Conservation (phyloP, 2,797 vertebrate genomes). For the Tolypeutes matacus region DNA sequence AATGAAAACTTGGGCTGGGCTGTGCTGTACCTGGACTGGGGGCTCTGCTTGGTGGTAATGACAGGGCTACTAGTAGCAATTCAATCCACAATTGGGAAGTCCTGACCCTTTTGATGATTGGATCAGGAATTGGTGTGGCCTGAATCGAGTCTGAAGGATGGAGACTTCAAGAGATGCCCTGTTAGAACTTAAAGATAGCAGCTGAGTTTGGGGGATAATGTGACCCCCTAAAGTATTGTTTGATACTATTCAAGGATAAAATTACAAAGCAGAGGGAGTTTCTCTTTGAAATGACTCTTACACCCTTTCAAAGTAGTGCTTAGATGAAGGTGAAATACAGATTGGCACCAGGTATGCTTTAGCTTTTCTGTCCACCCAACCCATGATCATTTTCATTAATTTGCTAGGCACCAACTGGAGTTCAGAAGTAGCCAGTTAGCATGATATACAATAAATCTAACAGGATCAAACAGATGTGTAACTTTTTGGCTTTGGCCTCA, state of each 20-base stretch:
- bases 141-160: neutral
- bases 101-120: neutral
- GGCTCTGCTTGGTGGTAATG: neutral
- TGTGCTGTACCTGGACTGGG: neutral
- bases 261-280: neutral
- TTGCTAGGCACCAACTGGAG: neutral
- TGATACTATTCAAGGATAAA: neutral
- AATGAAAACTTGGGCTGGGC: neutral
- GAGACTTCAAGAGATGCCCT: neutral
- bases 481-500: neutral
- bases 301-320: neutral
- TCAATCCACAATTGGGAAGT: neutral
- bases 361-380: neutral
- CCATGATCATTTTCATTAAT: neutral
- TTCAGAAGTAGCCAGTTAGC: neutral
- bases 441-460: neutral
- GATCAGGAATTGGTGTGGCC: neutral
- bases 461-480: neutral
- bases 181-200: neutral
- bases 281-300: constrained; percentile 4
- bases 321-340: neutral
- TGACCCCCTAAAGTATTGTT: neutral
- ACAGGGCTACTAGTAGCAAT: neutral
- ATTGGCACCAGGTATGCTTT: neutral
- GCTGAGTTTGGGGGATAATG: neutral